Evolutionary conservation across 2,113 vertebrate species (phyloP).

Genomic region (Vicugna pacos): DNA sequence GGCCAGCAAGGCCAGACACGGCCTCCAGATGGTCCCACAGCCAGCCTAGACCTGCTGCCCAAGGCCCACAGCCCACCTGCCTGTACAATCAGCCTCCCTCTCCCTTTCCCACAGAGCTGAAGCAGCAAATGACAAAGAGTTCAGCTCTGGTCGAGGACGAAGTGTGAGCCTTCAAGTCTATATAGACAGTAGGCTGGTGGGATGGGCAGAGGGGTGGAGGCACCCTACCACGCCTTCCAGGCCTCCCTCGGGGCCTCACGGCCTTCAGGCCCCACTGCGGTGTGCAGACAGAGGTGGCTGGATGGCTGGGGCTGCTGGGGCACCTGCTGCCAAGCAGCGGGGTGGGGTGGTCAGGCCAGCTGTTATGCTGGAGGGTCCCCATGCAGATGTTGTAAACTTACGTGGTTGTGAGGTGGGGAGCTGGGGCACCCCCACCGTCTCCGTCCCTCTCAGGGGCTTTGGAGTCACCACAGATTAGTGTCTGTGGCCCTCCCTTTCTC

Average conservation of each 20-base stretch:
- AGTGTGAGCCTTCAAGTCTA: background rate
- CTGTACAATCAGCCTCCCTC: background rate
- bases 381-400: background rate
- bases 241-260: background rate
- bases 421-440: background rate
- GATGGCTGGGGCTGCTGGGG: background rate
- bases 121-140: background rate
- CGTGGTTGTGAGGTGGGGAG: background rate
- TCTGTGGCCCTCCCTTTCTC: background rate
- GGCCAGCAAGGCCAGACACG: background rate
- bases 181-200: background rate
- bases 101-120: background rate
- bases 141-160: background rate
- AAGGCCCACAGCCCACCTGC: background rate
- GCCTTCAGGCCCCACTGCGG: background rate
- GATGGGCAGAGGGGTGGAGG: background rate
- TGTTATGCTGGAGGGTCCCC: background rate
- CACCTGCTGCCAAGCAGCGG: background rate
- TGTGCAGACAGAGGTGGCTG: background rate
- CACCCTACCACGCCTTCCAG: background rate
- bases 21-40: background rate
- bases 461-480: no score
- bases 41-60: background rate
- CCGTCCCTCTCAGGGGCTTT: background rate
- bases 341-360: background rate